phyloP scores from a whole-genome alignment of 2,888 invertebrate genomes.

The Scrobipalpa costella region DNA sequence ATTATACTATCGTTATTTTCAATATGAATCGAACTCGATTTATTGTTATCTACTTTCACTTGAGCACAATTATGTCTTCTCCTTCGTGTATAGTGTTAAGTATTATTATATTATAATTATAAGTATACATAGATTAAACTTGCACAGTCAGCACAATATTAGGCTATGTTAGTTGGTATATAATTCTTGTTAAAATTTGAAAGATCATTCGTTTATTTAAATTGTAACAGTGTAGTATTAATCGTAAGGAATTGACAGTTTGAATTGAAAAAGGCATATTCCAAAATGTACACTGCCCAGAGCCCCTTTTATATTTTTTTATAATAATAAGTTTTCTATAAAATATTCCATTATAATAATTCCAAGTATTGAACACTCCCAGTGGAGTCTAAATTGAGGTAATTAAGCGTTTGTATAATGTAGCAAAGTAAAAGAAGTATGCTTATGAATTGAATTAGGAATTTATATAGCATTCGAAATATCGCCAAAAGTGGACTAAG shows the following conservation, averaged over 20 bases:
- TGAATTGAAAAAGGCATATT: conserved; percentile 44
- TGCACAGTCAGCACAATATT: conserved; percentile 70
- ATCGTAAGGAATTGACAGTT: conserved; percentile 58
- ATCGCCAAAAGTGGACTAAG: background rate
- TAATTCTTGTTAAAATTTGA: conserved; percentile 16
- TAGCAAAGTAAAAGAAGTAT: conserved; percentile 11
- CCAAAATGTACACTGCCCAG: conserved; percentile 60
- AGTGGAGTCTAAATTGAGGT: conserved; percentile 57
- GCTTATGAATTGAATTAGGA: conserved; percentile 26
- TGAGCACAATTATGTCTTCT: conserved; percentile 50
- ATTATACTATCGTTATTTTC: background rate
- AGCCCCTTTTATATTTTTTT: conserved; percentile 52
- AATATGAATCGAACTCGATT: conserved; percentile 36
- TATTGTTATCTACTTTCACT: conserved; percentile 44
- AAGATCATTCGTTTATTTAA: conserved; percentile 33
- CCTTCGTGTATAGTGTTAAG: conserved; percentile 49
- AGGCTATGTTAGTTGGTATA: conserved; percentile 37
- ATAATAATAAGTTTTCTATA: conserved; percentile 45
- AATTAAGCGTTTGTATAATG: conserved; percentile 37
- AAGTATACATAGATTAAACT: conserved; percentile 42
- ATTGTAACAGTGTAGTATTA: conserved; percentile 45
- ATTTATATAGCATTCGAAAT: background rate
- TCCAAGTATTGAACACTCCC: conserved; percentile 53
- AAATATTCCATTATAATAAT: conserved; percentile 49
- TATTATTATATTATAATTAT: conserved; percentile 42